phyloP scores from a whole-genome alignment of 1,140 invertebrate species.

The Drosophila obscura region DNA sequence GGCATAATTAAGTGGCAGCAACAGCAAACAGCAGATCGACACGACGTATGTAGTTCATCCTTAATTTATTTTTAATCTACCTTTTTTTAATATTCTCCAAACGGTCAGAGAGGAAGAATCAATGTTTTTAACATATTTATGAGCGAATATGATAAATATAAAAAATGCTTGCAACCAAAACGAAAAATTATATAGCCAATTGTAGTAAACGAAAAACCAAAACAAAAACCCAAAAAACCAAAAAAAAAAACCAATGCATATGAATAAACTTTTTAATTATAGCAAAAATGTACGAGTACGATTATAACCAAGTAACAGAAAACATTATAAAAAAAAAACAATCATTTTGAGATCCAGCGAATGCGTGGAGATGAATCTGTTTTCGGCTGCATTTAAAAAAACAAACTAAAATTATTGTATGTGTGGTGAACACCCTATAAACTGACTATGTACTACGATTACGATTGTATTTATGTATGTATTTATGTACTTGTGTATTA shows the following conservation, averaged over 20 bases:
- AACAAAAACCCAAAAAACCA: slow-evolving; percentile 9
- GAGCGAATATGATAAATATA: slow-evolving; percentile 40
- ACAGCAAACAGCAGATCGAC: slow-evolving; percentile 40
- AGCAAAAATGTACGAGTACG: slow-evolving; percentile 46
- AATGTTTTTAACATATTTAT: slow-evolving; percentile 39
- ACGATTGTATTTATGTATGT: slow-evolving; percentile 79
- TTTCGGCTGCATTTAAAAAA: slow-evolving; percentile 78
- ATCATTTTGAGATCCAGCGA: slow-evolving; percentile 54
- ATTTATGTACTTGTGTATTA: slow-evolving; percentile 61
- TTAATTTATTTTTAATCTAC: slow-evolving; percentile 28
- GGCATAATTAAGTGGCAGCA: slow-evolving; percentile 66
- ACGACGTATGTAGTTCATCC: slow-evolving; percentile 25
- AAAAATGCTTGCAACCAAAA: slow-evolving; percentile 50
- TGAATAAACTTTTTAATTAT: slow-evolving; percentile 65
- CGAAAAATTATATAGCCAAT: slow-evolving; percentile 67
- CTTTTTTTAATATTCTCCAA: slow-evolving; percentile 25
- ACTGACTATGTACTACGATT: slow-evolving; percentile 75
- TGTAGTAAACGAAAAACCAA: slow-evolving; percentile 54
- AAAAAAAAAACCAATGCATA: slow-evolving; percentile 44
- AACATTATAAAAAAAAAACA: slow-evolving; percentile 38
- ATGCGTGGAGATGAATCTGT: slow-evolving; percentile 52
- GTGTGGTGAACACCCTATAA: slow-evolving; percentile 54
- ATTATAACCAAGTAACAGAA: slow-evolving; percentile 41
- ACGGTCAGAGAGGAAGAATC: slow-evolving; percentile 14
- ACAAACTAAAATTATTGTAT: slow-evolving; percentile 27